These are phyloP conservation scores for Centropus bengalensis DNA, from an alignment of 2,113 vertebrate species.

Conservation along the genomic window DNA sequence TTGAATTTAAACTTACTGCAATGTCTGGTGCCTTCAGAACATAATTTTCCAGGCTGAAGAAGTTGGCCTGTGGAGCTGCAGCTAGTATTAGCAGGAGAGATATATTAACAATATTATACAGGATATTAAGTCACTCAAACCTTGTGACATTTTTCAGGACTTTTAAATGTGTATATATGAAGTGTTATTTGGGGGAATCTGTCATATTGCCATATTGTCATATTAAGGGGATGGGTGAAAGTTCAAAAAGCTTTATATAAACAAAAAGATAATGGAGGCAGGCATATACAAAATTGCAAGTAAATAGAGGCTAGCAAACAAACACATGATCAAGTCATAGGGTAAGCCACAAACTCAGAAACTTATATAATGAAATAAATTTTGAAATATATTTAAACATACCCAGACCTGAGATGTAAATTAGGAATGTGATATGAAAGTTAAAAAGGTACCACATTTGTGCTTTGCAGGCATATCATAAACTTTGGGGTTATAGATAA, in stretches of 20 bases:
- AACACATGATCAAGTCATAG: background rate
- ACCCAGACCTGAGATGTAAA: background rate
- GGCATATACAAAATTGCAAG: conserved; percentile 6
- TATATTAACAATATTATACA: background rate
- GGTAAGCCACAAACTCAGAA: conserved; percentile 8
- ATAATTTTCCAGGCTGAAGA: conserved; percentile 61
- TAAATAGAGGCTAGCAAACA: conserved; percentile 6
- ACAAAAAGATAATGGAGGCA: conserved; percentile 32
- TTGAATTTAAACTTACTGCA: conserved; percentile 70
- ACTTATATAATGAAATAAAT: conserved; percentile 14
- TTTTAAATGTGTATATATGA: conserved; percentile 38
- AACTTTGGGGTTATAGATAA: background rate
- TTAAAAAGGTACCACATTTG: background rate
- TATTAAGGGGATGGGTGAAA: conserved; percentile 35
- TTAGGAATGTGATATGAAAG: background rate
- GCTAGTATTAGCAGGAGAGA: conserved; percentile 28
- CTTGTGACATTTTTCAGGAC: conserved; percentile 23
- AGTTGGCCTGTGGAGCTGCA: conserved; percentile 26
- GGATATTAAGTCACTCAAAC: background rate
- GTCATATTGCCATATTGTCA: too few relatives aligned
- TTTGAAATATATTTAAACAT: background rate
- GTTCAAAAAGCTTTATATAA: conserved; percentile 42
- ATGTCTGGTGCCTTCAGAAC: conserved; percentile 66
- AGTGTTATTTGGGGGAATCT: conserved; percentile 26
- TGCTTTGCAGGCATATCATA: background rate